phyloP scores from a whole-genome alignment of 1,140 invertebrate genomes.

The Grapholita molesta region DNA sequence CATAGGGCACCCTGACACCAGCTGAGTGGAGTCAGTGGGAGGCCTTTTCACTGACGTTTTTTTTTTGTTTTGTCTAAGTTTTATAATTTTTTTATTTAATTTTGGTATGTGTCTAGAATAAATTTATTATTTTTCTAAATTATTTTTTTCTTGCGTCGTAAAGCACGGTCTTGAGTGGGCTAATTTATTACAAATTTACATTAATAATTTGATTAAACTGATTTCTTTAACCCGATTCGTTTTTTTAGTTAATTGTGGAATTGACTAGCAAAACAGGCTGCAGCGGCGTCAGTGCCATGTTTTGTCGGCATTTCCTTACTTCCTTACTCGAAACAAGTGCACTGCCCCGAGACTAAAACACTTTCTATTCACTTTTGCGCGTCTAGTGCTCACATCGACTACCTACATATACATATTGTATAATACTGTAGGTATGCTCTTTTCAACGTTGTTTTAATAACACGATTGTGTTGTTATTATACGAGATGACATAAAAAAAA shows the following conservation, averaged over 20 bases:
- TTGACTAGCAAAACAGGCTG: neutral
- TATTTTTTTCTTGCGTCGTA: too few relatives aligned
- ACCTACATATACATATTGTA: too few relatives aligned
- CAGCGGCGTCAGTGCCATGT: constrained; percentile 2
- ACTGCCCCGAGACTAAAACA: constrained; percentile 19
- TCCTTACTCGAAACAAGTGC: constrained; percentile 25
- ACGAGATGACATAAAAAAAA: neutral
- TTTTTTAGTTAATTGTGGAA: neutral
- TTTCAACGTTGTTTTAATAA: neutral
- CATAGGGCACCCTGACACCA: too few relatives aligned
- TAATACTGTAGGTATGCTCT: neutral
- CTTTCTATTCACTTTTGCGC: constrained; percentile 18
- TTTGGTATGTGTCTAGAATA: too few relatives aligned
- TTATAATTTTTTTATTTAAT: too few relatives aligned
- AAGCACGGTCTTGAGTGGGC: neutral
- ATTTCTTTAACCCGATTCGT: neutral
- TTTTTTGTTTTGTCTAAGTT: too few relatives aligned
- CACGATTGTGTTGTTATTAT: neutral
- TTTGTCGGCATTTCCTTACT: constrained; percentile 22
- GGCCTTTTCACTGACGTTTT: too few relatives aligned
- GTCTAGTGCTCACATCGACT: neutral
- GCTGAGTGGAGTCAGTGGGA: too few relatives aligned
- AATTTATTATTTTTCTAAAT: too few relatives aligned
- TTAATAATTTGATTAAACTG: neutral
- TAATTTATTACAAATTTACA: too few relatives aligned